phyloP scores from a whole-genome alignment of 2,113 vertebrate species.

The Fulica atra region DNA sequence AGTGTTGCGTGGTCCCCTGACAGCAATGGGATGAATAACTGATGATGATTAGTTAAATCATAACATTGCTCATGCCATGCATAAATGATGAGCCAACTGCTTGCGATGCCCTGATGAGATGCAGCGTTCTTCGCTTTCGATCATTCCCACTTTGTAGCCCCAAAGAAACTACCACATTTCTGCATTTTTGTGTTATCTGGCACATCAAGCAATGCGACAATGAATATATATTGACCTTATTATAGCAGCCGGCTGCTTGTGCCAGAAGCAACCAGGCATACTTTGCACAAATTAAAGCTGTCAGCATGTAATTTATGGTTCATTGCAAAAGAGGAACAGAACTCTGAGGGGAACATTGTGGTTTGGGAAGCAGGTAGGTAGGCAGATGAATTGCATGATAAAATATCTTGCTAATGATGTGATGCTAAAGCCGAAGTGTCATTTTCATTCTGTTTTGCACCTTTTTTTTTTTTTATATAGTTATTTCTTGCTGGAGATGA shows the following conservation, averaged over 20 bases:
- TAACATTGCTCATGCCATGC: slow-evolving; percentile 73
- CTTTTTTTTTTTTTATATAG: background rate
- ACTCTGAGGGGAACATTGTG: slow-evolving; percentile 16
- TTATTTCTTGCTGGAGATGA: background rate
- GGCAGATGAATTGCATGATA: slow-evolving; percentile 52
- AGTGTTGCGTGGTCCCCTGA: slow-evolving; percentile 69
- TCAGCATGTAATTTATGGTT: slow-evolving; percentile 83
- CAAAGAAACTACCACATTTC: slow-evolving; percentile 60
- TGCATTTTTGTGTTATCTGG: slow-evolving; percentile 72
- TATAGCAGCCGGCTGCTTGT: slow-evolving; percentile 79
- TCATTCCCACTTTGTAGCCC: slow-evolving; percentile 52
- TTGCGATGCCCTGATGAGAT: slow-evolving; percentile 51
- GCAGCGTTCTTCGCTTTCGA: slow-evolving; percentile 45
- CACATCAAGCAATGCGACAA: slow-evolving; percentile 79
- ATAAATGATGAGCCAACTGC: slow-evolving; percentile 77
- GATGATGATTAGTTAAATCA: slow-evolving; percentile 81
- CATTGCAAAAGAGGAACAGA: slow-evolving; percentile 61
- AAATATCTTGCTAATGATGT: slow-evolving; percentile 64
- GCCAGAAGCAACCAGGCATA: slow-evolving; percentile 80
- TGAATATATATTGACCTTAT: slow-evolving; percentile 89
- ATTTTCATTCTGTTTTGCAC: slow-evolving; percentile 13
- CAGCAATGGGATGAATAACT: slow-evolving; percentile 70
- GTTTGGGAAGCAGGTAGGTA: slow-evolving; percentile 56
- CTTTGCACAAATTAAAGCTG: slow-evolving; percentile 82
- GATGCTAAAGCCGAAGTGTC: slow-evolving; percentile 36